Evolutionary conservation across 2,888 invertebrate species (phyloP), one percentile per base, ranked within the genome.

Genomic region (Drosophila nr. fundita): DNA sequence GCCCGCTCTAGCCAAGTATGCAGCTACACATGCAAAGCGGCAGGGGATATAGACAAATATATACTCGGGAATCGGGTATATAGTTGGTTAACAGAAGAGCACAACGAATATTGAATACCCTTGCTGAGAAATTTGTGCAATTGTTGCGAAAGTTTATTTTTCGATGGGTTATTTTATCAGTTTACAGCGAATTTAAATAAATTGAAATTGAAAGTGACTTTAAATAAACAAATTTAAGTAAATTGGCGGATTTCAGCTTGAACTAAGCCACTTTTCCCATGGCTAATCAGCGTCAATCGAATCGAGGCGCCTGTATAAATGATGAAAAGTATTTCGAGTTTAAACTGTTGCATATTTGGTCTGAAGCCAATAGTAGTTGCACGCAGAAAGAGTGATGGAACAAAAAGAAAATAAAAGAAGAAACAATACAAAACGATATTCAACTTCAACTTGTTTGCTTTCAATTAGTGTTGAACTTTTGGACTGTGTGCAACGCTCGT

Each of bases 401-500:
- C 34, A 4, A 40, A 10, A n/a, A n/a, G 7, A 24, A 6, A 21
- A 21, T 6, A 42, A 42, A 21, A 42, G 11, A 15, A 53, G 59
- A 45, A 11, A n/a, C 10, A 18, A 48, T 8, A 38, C 4, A 36
- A 27, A 29, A 29, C 8, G 29, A 54, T 67, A 58, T 68, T 65
- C 34, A 66, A 60, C 53, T 70, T 69, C 66, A 71, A 70, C 64
- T 87, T 86, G 89, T 86, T 85, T 85, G 89, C 89, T 73, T 85
- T 85, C 88, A 86, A 86, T 86, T 89, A 86, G 89, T 80, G 80
- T 85, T 78, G 71, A 84, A 74, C 68, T 84, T 84, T 77, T 54
- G 59, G 54, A 49, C 59, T 57, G 61, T 68, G 52, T 68, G 69
- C 69, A 68, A 55, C 67, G 49, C 50, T 57, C 58, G 59, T 50